Conservation (phyloP, 2,113 vertebrate genomes). For the Aplodontia rufa region DNA sequence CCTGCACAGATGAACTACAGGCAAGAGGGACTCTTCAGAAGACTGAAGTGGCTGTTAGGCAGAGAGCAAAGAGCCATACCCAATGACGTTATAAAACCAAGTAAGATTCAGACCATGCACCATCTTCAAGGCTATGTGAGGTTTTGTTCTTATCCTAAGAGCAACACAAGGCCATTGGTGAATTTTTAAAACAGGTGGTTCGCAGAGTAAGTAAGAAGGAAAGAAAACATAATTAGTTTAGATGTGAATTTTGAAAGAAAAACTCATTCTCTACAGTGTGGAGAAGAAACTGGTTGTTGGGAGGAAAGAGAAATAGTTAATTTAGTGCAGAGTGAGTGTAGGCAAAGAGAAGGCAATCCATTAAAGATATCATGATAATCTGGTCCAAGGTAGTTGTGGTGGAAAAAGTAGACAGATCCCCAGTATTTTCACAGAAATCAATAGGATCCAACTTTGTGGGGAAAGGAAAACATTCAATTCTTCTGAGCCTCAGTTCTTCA, state of each 20-base stretch:
- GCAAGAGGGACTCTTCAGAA: background rate
- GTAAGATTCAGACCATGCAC: background rate
- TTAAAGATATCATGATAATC: background rate
- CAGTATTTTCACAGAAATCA: background rate
- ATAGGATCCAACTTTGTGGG: background rate
- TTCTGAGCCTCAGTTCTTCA: conserved; percentile 37
- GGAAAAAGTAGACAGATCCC: background rate
- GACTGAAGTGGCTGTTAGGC: background rate
- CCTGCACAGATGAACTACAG: background rate
- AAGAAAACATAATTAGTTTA: background rate
- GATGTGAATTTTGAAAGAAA: background rate
- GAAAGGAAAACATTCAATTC: conserved; percentile 15
- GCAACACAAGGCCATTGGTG: background rate
- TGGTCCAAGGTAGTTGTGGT: background rate
- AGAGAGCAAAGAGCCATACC: background rate
- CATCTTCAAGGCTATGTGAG: background rate
- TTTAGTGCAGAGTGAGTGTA: background rate
- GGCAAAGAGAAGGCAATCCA: background rate
- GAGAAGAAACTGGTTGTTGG: background rate
- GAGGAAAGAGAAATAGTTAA: background rate
- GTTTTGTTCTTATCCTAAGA: background rate
- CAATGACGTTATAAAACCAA: background rate
- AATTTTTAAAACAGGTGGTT: conserved; percentile 40
- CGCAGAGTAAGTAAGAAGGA: background rate
- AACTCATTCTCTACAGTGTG: background rate